phyloP scores from a whole-genome alignment of 2,797 vertebrate species.

The Emydoidea blandingii region DNA sequence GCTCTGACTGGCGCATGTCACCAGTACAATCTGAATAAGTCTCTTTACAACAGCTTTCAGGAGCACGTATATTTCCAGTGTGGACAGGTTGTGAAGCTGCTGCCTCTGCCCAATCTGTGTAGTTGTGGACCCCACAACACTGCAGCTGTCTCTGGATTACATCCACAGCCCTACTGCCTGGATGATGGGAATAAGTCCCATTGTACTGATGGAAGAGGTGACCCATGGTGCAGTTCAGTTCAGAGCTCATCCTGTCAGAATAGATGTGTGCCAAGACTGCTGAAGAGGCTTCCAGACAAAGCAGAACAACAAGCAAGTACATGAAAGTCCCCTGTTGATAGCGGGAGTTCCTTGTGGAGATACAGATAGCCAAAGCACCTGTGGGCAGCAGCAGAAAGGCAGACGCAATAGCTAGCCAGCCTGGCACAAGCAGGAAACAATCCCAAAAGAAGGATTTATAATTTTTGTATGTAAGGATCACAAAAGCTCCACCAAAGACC shows the following conservation, averaged over 20 bases:
- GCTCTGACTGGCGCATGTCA: background rate
- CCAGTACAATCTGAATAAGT: background rate
- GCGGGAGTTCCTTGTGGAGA: background rate
- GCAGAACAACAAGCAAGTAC: slow-evolving; percentile 64
- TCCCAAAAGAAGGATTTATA: slow-evolving; percentile 53
- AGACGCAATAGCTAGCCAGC: slow-evolving; percentile 36
- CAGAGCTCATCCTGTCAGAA: background rate
- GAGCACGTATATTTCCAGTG: background rate
- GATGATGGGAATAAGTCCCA: background rate
- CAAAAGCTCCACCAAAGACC: background rate
- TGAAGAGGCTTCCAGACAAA: slow-evolving; percentile 60
- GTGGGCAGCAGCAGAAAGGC: slow-evolving; percentile 15
- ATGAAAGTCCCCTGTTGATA: slow-evolving; percentile 45
- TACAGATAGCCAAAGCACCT: slow-evolving; percentile 31
- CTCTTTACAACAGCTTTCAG: slow-evolving; percentile 65
- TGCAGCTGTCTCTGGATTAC: slow-evolving; percentile 39
- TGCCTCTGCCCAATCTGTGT: slow-evolving; percentile 51
- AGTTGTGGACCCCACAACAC: slow-evolving; percentile 65
- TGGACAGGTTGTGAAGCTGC: background rate
- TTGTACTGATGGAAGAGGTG: slow-evolving; percentile 11
- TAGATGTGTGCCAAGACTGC: background rate
- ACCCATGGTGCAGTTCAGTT: background rate
- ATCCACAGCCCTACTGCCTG: background rate
- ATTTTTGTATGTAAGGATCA: slow-evolving; percentile 22
- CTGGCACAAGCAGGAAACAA: slow-evolving; percentile 36